A percentile compares a stretch with the other conserved stretches of the same genome.
phyloP scores from a whole-genome alignment of 2,888 invertebrate species.

The Homarus gammarus region DNA sequence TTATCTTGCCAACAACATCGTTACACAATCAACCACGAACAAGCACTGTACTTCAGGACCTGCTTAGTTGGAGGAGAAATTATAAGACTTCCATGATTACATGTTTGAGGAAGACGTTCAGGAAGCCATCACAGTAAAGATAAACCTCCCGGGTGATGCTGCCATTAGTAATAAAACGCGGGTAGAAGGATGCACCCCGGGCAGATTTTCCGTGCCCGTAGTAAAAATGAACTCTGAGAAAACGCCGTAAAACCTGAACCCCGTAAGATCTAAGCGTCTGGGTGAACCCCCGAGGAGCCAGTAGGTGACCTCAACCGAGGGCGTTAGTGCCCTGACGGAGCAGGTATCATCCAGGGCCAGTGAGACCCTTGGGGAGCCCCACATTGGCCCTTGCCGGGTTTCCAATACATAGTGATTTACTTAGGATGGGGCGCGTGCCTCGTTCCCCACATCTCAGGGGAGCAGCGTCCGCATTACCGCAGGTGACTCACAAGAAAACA shows the following conservation, averaged over 20 bases:
- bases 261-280: not conserved
- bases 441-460: not conserved
- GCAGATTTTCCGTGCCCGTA: not conserved
- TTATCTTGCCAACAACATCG: too few relatives aligned
- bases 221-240: not conserved
- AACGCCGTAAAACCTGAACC: not conserved
- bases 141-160: too few relatives aligned
- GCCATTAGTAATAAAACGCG: not conserved
- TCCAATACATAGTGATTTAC: conserved; percentile 47
- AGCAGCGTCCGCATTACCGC: not conserved
- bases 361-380: conserved; percentile 13
- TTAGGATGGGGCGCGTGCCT: conserved; percentile 37
- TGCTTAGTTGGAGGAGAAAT: too few relatives aligned
- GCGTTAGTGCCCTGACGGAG: conserved; percentile 26
- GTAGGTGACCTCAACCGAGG: not conserved
- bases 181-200: not conserved
- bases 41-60: too few relatives aligned
- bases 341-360: conserved; percentile 34
- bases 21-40: too few relatives aligned
- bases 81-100: too few relatives aligned
- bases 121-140: too few relatives aligned
- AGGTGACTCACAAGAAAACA: conserved; percentile 2
- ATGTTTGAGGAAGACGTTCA: too few relatives aligned
- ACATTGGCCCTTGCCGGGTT: conserved; percentile 44
- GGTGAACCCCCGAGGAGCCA: not conserved